A percentile compares a stretch with the other conserved stretches of the same genome.
Evolutionary conservation across 2,888 invertebrate genomes (phyloP).

Genomic region (Steinernema scapterisci): DNA sequence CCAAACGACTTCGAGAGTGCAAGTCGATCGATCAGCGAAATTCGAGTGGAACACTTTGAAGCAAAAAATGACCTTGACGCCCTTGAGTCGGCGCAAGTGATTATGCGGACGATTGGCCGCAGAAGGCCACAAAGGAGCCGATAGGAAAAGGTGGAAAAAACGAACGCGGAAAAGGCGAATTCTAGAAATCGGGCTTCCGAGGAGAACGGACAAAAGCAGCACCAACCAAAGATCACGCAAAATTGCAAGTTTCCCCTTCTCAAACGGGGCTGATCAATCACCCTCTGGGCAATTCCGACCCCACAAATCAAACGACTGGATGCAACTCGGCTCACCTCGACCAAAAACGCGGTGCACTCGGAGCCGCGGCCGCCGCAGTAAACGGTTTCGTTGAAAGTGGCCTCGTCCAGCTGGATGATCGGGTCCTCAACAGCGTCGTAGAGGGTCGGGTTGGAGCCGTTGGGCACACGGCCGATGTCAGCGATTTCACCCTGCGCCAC

Average conservation of each 20-base stretch:
- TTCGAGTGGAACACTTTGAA: neutral
- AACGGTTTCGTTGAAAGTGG: slow-evolving; percentile 64
- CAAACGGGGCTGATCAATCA: neutral
- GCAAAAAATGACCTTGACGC: slow-evolving; percentile 10
- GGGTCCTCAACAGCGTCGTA: slow-evolving; percentile 52
- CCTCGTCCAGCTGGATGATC: slow-evolving; percentile 62
- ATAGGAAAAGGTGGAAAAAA: too few relatives aligned
- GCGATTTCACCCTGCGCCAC: slow-evolving; percentile 16
- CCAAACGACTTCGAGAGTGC: slow-evolving; percentile 1
- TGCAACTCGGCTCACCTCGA: slow-evolving; percentile 50
- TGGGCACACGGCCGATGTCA: slow-evolving; percentile 35
- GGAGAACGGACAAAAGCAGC: too few relatives aligned
- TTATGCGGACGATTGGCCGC: neutral
- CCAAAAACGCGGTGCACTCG: slow-evolving; percentile 56
- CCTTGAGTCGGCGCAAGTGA: neutral
- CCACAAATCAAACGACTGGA: neutral
- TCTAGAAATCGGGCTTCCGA: too few relatives aligned
- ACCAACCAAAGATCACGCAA: too few relatives aligned
- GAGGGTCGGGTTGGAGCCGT: slow-evolving; percentile 62
- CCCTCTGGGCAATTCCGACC: neutral
- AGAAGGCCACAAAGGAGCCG: too few relatives aligned
- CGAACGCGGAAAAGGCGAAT: too few relatives aligned
- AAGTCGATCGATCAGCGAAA: slow-evolving; percentile 11
- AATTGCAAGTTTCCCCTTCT: neutral
- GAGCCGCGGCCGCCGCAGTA: slow-evolving; percentile 47